Percentiles rank a stretch among this genome's conserved stretches.
Conservation (phyloP, 2,888 invertebrate species). For the Pristionchus arcanus region DNA sequence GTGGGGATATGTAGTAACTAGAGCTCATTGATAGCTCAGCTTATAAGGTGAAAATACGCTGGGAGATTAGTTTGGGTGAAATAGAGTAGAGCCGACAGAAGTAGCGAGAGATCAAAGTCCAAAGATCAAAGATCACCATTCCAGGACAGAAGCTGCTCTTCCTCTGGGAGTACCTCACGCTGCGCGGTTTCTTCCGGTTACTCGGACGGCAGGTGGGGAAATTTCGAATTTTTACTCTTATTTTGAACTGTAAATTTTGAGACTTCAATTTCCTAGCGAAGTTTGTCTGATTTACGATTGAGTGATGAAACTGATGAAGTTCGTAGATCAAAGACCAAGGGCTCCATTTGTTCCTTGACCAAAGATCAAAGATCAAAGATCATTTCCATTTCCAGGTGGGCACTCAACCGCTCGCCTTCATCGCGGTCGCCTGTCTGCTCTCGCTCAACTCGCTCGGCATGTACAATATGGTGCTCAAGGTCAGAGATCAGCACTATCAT, state of each 20-base stretch:
- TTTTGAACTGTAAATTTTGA: neutral
- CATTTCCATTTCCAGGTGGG: conserved; percentile 15
- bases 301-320: too few relatives aligned
- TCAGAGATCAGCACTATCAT: neutral
- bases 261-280: too few relatives aligned
- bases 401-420: conserved; percentile 49
- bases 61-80: too few relatives aligned
- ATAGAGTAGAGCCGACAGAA: too few relatives aligned
- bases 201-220: conserved; percentile 54
- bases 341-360: conserved; percentile 18
- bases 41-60: too few relatives aligned
- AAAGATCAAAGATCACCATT: neutral
- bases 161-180: conserved; percentile 67
- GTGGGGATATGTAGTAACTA: too few relatives aligned
- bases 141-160: conserved; percentile 62
- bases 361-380: neutral
- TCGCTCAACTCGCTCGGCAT: conserved; percentile 66
- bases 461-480: conserved; percentile 67
- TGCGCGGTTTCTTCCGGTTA: conserved; percentile 71
- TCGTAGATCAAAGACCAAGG: too few relatives aligned
- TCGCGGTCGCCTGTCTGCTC: conserved; percentile 57
- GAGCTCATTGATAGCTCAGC: too few relatives aligned
- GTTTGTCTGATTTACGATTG: too few relatives aligned
- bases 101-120: neutral
- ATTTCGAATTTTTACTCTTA: neutral